Percentiles rank a stretch among this genome's conserved stretches.
Evolutionary conservation across 2,797 vertebrate genomes (phyloP).

Genomic region (Thaleichthys pacificus): DNA sequence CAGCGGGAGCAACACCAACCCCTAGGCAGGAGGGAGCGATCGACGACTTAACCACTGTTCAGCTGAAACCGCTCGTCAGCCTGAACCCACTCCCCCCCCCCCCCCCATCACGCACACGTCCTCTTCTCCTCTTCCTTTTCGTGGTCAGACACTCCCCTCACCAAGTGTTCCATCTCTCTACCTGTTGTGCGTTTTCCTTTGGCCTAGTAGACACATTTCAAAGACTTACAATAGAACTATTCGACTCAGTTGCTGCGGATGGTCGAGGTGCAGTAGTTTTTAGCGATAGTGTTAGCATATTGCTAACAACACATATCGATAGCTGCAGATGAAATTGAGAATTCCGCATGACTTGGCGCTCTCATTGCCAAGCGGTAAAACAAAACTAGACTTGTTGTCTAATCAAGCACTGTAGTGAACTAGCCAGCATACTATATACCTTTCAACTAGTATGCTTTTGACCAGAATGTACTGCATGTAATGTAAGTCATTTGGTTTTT

Average conservation of each 20-base stretch:
- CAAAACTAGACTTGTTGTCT: constrained; percentile 40
- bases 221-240: constrained; percentile 29
- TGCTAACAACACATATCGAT: background rate
- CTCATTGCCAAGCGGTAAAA: constrained; percentile 42
- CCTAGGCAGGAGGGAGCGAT: background rate
- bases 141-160: constrained; percentile 33
- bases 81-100: background rate
- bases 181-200: constrained; percentile 63
- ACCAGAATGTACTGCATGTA: constrained; percentile 72
- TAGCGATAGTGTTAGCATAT: constrained; percentile 23
- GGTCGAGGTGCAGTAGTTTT: constrained; percentile 50
- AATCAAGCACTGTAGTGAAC: constrained; percentile 68
- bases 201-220: constrained; percentile 27
- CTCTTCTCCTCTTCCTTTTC: background rate
- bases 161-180: constrained; percentile 34
- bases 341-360: constrained; percentile 44
- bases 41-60: too few species aligned
- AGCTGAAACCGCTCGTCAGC: background rate
- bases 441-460: constrained; percentile 58
- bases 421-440: constrained; percentile 50
- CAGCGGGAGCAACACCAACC: constrained; percentile 28
- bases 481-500: constrained; percentile 46
- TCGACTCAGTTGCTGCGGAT: constrained; percentile 31
- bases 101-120: background rate
- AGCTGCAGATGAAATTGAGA: constrained; percentile 1